Base-by-base conservation (phyloP, 2,888 invertebrate species). In the Tenodera sinensis region DNA sequence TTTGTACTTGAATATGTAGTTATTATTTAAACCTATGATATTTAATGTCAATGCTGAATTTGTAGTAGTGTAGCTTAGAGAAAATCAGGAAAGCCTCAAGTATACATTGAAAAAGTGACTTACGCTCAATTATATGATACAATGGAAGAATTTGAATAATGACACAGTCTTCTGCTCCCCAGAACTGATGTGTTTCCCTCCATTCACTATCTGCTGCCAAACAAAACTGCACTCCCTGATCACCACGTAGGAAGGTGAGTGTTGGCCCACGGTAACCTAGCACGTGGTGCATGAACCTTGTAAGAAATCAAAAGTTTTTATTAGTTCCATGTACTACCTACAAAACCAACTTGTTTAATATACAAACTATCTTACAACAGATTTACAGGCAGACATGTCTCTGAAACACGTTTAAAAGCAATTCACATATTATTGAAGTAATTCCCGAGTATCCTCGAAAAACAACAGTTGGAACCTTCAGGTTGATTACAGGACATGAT, bases 151-250 rank as follows among this genome's bases (percentile, higher is more conserved):
- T 93, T 93, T 98, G 97, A 89, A 98, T 94, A 84, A 97, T 95
- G 91, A 96, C 95, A 90, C 96, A 95, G 90, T 97, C 97, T n/a
- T 96, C 95, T 4, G 96, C 95, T 84, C 98, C 98, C 95, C 97
- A 97, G 93, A 97, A 98, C 87, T 96, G 95, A 93, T 97, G 96
- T 7, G 97, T 96, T 93, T 97, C 98, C 91, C 96, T 96, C 98
- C 98, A 98, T 93, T 98, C 98, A 90, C 94, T 94, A 25, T 97
- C 96, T 15, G 96, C 94, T 47, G 97, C 97, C 89, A 98, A 93
- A 92, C 97, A 98, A 92, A 97, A 96, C 90, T 96, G 95, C 90
- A 96, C 95, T 30, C 95, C 95, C 84, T 95, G 94, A 82, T 94
- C 94, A 71, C 94, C 95, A 85, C 93, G 93, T 28, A 95, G 91